Evolutionary conservation across 2,113 vertebrate genomes (phyloP).

Genomic region (Lipophrys pholis): DNA sequence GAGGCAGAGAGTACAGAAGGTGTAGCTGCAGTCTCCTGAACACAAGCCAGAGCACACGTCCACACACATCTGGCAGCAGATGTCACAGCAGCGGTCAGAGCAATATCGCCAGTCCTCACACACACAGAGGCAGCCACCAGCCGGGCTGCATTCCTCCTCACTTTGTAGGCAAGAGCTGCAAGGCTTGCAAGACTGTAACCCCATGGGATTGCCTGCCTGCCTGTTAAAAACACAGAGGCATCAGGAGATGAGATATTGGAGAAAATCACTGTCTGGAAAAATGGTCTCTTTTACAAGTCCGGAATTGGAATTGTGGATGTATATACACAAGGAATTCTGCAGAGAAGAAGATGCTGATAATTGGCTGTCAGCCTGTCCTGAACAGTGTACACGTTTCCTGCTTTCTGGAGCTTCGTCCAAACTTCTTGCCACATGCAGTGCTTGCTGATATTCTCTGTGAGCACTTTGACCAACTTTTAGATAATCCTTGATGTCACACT

Average conservation of each 20-base stretch:
- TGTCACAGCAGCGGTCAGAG: slow-evolving; percentile 77
- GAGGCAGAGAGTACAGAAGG: slow-evolving; percentile 72
- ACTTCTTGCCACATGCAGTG: slow-evolving; percentile 36
- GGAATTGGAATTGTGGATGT: slow-evolving; percentile 45
- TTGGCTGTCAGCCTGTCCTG: slow-evolving; percentile 69
- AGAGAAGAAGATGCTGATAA: slow-evolving; percentile 63
- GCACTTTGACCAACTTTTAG: slow-evolving; percentile 58
- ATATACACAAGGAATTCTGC: slow-evolving; percentile 47
- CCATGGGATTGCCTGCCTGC: slow-evolving; percentile 64
- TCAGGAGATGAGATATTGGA: slow-evolving; percentile 53
- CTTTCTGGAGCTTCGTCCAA: slow-evolving; percentile 38
- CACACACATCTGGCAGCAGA: slow-evolving; percentile 78
- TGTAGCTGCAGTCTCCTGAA: slow-evolving; percentile 76
- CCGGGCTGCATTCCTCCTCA: slow-evolving; percentile 37
- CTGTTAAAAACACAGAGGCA: slow-evolving; percentile 58
- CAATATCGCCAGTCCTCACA: slow-evolving; percentile 55
- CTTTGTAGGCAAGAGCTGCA: slow-evolving; percentile 57
- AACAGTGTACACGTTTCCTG: slow-evolving; percentile 31
- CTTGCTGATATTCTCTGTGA: slow-evolving; percentile 24
- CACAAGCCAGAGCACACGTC: slow-evolving; percentile 67
- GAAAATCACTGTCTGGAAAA: slow-evolving; percentile 67
- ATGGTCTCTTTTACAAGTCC: slow-evolving; percentile 53
- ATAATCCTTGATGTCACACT: slow-evolving; percentile 48
- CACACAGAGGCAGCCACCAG: slow-evolving; percentile 40
- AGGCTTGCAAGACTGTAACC: slow-evolving; percentile 68